A percentile compares a stretch with the other conserved stretches of the same genome.
These are phyloP conservation scores for Psilopsiagon aymara DNA, from an alignment of 2,113 vertebrate species.

Conservation along the genomic window DNA sequence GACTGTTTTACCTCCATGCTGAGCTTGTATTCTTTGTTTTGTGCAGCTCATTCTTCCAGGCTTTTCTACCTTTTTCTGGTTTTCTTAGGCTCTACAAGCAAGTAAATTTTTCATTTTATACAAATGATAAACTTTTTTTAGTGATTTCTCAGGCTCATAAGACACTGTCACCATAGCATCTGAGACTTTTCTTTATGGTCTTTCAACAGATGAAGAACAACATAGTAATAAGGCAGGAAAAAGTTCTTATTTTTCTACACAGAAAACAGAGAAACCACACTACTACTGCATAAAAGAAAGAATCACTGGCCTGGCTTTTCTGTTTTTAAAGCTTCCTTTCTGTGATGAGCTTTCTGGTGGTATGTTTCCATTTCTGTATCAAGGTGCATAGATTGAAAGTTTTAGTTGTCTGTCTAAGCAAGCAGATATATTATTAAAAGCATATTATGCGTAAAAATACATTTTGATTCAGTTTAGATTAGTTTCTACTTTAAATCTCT, in stretches of 20 bases:
- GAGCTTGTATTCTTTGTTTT: background rate
- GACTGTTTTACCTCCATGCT: background rate
- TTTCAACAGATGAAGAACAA: background rate
- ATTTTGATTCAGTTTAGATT: background rate
- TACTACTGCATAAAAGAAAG: background rate
- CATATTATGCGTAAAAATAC: background rate
- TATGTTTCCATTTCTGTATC: background rate
- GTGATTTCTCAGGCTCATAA: background rate
- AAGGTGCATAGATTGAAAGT: background rate
- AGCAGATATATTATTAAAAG: background rate
- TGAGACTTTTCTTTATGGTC: background rate
- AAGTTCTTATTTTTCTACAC: background rate
- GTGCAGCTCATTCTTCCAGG: background rate
- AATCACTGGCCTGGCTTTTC: background rate
- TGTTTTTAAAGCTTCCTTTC: background rate
- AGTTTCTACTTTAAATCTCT: slow-evolving; percentile 11
- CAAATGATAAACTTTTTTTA: background rate
- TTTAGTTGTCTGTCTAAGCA: background rate
- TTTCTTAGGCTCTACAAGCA: background rate
- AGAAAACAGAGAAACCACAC: background rate
- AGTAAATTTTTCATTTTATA: background rate
- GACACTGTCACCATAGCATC: background rate
- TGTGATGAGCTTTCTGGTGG: background rate
- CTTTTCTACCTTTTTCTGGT: background rate
- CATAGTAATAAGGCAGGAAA: background rate